Base-by-base conservation (phyloP, 1,140 invertebrate genomes). In the Drosophila orosa region DNA sequence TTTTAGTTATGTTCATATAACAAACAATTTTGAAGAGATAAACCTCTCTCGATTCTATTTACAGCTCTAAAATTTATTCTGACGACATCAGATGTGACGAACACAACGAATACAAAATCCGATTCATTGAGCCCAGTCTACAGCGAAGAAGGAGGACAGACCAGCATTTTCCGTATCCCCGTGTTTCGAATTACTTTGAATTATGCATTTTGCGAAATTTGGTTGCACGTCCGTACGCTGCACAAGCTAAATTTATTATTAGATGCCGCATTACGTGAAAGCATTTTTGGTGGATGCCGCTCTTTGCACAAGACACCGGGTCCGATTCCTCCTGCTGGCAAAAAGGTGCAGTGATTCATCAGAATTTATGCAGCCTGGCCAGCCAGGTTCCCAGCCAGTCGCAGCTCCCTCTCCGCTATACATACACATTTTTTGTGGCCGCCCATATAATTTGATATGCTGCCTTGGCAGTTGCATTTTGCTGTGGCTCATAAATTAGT, bases 371-470 rank as follows among this genome's bases (percentile, higher is more conserved):
- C 83, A 75, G 66, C 59, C 68, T 22, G 60, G 44, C 42, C 10
- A 73, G 37, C 17, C 31, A 67, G 33, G 19, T 35, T 66, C 24
- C 47, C 27, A 17, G 50, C 45, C 45, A 47, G 13, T 25, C 13
- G 22, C 35, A 52, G 31, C 66, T 59, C n/a, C 33, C 42, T 13
- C 44, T 13, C 62, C 12, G 7, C n/a, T 24, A 8, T 40, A 47
- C 48, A 47, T 44, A 57, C 66, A 58, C 40, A 39, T 74, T 71
- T 86, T 85, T 87, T 85, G 82, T 87, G 83, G 83, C 75, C 82
- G 83, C 82, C 74, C 78, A 85, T 85, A 85, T 85, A 85, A 85
- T 85, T 85, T 85, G 82, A 85, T 85, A 85, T 85, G 82, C 82
- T 85, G 74, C 58, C 78, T 76, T 86, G 82, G 82, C 82, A 85